A percentile compares a stretch with the other conserved stretches of the same genome.
Evolutionary conservation across 2,888 invertebrate species (phyloP).

Genomic region (Torymus auratus): DNA sequence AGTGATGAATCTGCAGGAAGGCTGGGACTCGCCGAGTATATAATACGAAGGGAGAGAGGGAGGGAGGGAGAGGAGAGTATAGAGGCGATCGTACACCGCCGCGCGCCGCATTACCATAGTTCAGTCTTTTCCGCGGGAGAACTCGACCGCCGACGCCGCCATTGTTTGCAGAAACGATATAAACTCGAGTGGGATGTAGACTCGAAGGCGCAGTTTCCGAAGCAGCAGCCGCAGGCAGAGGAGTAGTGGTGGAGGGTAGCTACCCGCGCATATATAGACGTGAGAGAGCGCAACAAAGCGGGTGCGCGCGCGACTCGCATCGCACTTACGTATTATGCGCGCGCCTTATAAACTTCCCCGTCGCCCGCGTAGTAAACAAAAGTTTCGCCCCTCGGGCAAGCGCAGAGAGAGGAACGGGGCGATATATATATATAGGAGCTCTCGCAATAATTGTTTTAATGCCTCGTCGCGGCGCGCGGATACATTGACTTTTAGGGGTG

Average conservation of each 20-base stretch:
- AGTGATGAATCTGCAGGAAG: slow-evolving; percentile 33
- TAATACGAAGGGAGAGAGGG: not conserved
- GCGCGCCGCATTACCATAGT: slow-evolving; percentile 34
- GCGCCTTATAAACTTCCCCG: too few relatives aligned
- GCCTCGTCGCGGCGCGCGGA: not conserved
- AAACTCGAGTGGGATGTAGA: slow-evolving; percentile 28
- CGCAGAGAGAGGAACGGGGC: not conserved
- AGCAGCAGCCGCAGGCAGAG: not conserved
- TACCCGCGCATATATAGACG: too few relatives aligned
- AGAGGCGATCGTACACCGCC: too few relatives aligned
- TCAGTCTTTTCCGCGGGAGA: slow-evolving; percentile 20
- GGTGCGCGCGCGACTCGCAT: not conserved
- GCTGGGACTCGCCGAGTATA: not conserved
- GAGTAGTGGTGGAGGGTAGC: not conserved
- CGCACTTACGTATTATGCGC: too few relatives aligned
- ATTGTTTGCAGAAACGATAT: slow-evolving; percentile 41
- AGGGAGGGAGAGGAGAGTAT: too few relatives aligned
- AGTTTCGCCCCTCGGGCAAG: not conserved
- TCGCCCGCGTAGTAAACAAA: slow-evolving; percentile 12
- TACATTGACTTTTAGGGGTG: slow-evolving; percentile 3
- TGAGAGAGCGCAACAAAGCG: not conserved
- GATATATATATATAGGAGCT: not conserved
- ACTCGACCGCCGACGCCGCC: not conserved
- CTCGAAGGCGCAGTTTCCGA: not conserved
- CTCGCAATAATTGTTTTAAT: slow-evolving; percentile 18